Base-by-base conservation (phyloP, 2,888 invertebrate species). In the Volucella inanis region DNA sequence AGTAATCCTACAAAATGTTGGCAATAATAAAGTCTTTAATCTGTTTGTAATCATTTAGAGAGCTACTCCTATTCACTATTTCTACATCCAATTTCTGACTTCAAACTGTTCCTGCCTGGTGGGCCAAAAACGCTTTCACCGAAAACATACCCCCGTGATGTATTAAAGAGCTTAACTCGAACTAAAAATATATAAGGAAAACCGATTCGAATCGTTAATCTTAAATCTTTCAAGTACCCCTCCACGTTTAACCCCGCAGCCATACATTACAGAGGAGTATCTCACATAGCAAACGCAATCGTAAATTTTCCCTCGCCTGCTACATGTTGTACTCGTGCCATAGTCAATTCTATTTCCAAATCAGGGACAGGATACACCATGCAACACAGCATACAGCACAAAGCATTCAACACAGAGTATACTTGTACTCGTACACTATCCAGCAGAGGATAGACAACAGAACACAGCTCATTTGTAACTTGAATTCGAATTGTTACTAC, bases 181-280 rank as follows among this genome's bases (percentile, higher is more conserved):
- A 78, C 68, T 79, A 50, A 75, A 79, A 74, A 79, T 77, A 62
- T 74, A 62, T 55, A 72, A 68, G 47, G 45, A 83, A 77, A 68
- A 61, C 82, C 82, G 54, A 83, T 77, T 68, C 62, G 72, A 72
- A 72, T 67, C 78, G 72, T 78, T 78, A 83, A 83, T 83, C 68
- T 55, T 49, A 47, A 68, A 62, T 62, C 47, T 52, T 45, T 38
- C 22, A 12, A 43, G 49, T n/a, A 39, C 52, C 68, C 14, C n/a
- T 39, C 39, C 6, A 41, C 50, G 18, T 52, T 10, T 61, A 75
- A 65, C n/a, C 47, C 50, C 49, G 52, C 39, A 41, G n/a, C 15
- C 52, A 65, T 79, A 52, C 50, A 72, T 41, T 38, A 64, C 41
- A 55, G 3, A 12, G 15, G 12, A 59, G 11, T 12, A 11, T 61